Evolutionary conservation across 2,888 invertebrate genomes (phyloP), one percentile per base, ranked within the genome.

Genomic region (Panzeria rudis): DNA sequence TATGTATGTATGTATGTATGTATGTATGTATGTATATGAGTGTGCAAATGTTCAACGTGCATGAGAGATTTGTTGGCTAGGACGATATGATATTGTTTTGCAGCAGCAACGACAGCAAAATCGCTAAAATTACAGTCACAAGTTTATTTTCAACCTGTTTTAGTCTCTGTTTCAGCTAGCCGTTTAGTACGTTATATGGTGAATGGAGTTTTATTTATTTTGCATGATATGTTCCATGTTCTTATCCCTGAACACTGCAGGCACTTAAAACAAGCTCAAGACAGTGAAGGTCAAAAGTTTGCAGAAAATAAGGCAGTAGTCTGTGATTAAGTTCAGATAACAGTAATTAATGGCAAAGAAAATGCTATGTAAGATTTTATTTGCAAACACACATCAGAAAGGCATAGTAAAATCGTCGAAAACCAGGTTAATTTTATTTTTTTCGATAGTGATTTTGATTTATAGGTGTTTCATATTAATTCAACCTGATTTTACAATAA

Each of bases 91-190:
- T 85, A 52, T 85, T 79, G 78, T 71, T 69, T 69, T 76, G 66
- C 23, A 38, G 83, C 62, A 56, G 50, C 66, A 84, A 38, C 75
- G 71, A 56, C 68, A 79, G 23, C 71, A 66, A 62, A 76, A 50
- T 41, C 7, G 41, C 11, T 13, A 25, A 75, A n/a, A 62, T 20
- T 5, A 50, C 50, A 61, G 17, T 69, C 59, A 56, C 32, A 44
- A 75, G 59, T 75, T 73, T 77, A 73, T 44, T 52, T 84, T 85
- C 82, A 85, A 85, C 85, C 85, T 85, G 85, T 85, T 85, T 84
- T 80, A 20, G 72, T 61, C 72, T 80, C 71, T 80, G 69, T 62
- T 29, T 72, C 50, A 41, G 69, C 8, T 62, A 71, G 44, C 9
- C 32, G 32, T 61, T 62, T 15, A 11, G n/a, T 20, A 41, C 29